These are phyloP conservation scores for Myotis myotis DNA, from an alignment of 2,797 vertebrate genomes.

Conservation along the genomic window DNA sequence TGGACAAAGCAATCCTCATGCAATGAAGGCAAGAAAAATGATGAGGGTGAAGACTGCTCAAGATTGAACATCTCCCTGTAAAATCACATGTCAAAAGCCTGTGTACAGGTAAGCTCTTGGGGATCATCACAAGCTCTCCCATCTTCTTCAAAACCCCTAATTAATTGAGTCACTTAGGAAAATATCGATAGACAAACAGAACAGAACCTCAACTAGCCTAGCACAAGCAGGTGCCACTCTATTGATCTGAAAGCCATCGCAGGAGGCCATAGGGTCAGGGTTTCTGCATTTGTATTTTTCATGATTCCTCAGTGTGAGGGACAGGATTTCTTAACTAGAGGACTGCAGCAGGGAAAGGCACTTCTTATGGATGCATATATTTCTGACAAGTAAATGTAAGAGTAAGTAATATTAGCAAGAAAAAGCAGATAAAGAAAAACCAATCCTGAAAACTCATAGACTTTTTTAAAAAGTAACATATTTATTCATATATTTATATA, in stretches of 20 bases:
- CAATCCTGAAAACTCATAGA: neutral
- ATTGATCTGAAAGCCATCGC: conserved; percentile 32
- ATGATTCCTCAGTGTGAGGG: conserved; percentile 19
- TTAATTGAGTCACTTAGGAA: conserved; percentile 52
- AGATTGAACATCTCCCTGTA: neutral
- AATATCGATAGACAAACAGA: neutral
- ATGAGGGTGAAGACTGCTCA: neutral
- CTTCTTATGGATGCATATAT: neutral
- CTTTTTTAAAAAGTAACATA: neutral
- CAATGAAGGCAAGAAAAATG: neutral
- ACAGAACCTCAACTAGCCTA: conserved; percentile 39
- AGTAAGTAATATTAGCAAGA: conserved; percentile 45
- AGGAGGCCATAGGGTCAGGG: neutral
- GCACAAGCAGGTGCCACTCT: neutral
- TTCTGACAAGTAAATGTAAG: conserved; percentile 36
- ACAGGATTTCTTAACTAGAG: neutral
- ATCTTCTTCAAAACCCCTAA: conserved; percentile 58
- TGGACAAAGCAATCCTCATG: neutral
- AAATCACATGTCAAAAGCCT: neutral
- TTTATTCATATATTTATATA: neutral
- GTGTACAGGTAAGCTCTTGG: neutral
- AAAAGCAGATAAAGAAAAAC: neutral
- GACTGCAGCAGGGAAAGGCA: conserved; percentile 18
- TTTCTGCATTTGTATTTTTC: neutral
- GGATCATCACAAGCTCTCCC: neutral